phyloP scores from a whole-genome alignment of 2,113 vertebrate species.

The Candoia aspera region DNA sequence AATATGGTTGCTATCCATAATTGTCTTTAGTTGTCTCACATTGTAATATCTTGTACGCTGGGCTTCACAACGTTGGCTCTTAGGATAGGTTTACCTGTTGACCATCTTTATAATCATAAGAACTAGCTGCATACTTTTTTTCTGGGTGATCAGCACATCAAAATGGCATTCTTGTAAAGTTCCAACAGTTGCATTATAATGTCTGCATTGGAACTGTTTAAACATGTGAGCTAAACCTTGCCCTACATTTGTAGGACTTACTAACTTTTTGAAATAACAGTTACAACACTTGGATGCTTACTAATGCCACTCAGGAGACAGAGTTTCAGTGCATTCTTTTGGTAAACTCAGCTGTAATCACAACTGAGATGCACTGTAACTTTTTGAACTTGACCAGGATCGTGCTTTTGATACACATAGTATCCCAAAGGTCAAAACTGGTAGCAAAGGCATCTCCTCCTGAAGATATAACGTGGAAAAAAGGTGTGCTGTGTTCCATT shows the following conservation, averaged over 20 bases:
- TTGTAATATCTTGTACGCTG: background rate
- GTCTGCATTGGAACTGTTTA: background rate
- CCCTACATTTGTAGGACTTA: background rate
- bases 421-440: background rate
- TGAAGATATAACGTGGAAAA: background rate
- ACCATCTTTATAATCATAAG: background rate
- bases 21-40: background rate
- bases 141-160: background rate
- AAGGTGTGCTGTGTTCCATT: background rate
- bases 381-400: background rate
- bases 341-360: background rate
- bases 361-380: background rate
- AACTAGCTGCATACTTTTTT: background rate
- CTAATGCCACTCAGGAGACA: background rate
- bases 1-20: background rate
- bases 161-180: background rate
- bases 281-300: background rate
- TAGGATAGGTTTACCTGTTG: background rate
- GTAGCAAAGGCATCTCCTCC: background rate
- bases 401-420: background rate
- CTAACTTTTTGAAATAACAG: background rate
- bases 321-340: background rate
- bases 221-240: background rate
- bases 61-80: background rate
- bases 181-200: background rate